Evolutionary conservation across 2,888 invertebrate species (phyloP).

Genomic region (Tenthredo amoena): DNA sequence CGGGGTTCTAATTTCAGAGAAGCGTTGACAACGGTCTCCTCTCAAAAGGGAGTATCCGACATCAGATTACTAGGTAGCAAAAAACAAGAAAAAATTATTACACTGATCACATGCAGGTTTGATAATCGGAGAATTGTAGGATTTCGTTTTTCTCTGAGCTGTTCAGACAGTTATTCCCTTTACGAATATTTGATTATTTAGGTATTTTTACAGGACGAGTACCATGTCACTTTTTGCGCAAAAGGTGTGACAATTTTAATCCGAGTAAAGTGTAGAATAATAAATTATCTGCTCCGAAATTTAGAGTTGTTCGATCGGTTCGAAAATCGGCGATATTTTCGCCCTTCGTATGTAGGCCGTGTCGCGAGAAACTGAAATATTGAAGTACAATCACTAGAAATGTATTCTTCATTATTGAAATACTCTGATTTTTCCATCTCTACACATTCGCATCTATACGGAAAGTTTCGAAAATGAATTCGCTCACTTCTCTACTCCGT

Average conservation of each 20-base stretch:
- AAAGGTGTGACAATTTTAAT: slow-evolving; percentile 26
- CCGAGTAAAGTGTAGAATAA: background rate
- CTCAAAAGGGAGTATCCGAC: background rate
- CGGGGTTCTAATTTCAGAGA: background rate
- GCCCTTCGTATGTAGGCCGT: background rate
- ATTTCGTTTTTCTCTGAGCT: background rate
- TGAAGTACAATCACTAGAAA: background rate
- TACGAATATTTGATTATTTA: slow-evolving; percentile 26
- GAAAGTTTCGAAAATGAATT: background rate
- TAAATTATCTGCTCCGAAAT: background rate
- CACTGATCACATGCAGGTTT: background rate
- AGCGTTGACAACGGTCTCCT: background rate
- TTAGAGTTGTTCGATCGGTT: background rate
- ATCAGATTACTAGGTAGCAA: background rate
- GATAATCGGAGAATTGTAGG: background rate
- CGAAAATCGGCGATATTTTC: background rate
- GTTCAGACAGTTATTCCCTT: slow-evolving; percentile 12
- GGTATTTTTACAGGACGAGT: background rate
- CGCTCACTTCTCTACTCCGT: background rate
- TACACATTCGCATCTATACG: background rate
- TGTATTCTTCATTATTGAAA: background rate
- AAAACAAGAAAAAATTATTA: background rate
- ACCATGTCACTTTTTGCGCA: background rate
- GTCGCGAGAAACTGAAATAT: background rate
- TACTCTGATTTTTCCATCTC: background rate